phyloP scores from a whole-genome alignment of 2,888 invertebrate genomes.

The Herminia tarsipennalis region DNA sequence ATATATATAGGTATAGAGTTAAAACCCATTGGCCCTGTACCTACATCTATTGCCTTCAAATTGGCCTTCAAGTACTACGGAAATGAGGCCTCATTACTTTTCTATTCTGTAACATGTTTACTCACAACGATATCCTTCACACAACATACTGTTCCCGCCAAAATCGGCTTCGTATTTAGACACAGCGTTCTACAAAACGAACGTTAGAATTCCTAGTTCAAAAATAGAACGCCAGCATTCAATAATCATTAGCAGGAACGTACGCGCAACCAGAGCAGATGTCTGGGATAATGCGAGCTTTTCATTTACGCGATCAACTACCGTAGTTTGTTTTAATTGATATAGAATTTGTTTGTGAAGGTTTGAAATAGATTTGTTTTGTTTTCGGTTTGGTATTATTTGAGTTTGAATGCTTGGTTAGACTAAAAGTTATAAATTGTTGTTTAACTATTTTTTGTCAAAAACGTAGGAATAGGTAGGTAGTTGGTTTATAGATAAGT shows the following conservation, averaged over 20 bases:
- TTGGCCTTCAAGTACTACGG: neutral
- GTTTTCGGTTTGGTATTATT: neutral
- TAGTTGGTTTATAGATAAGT: too few species aligned
- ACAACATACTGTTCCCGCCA: conserved; percentile 10
- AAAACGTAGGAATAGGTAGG: too few species aligned
- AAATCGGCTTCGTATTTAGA: conserved; percentile 19
- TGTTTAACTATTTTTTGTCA: too few species aligned
- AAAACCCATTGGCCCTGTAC: too few species aligned
- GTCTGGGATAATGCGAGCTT: conserved; percentile 46
- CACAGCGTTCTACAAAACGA: conserved; percentile 35
- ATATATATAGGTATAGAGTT: too few species aligned
- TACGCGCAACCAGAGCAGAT: conserved; percentile 50
- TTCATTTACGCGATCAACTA: conserved; percentile 63
- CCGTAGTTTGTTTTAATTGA: conserved; percentile 50
- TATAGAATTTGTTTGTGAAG: neutral
- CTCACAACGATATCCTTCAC: conserved; percentile 1
- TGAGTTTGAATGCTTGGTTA: neutral
- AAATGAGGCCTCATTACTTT: neutral
- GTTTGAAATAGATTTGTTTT: neutral
- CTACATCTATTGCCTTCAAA: conserved; percentile 41
- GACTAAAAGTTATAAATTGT: too few species aligned
- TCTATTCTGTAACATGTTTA: conserved; percentile 6
- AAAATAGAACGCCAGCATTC: conserved; percentile 79
- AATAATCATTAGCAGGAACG: conserved; percentile 79
- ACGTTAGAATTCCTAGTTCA: conserved; percentile 60